Base-by-base conservation (phyloP, 2,888 invertebrate genomes). In the Meandrusa payeni region DNA sequence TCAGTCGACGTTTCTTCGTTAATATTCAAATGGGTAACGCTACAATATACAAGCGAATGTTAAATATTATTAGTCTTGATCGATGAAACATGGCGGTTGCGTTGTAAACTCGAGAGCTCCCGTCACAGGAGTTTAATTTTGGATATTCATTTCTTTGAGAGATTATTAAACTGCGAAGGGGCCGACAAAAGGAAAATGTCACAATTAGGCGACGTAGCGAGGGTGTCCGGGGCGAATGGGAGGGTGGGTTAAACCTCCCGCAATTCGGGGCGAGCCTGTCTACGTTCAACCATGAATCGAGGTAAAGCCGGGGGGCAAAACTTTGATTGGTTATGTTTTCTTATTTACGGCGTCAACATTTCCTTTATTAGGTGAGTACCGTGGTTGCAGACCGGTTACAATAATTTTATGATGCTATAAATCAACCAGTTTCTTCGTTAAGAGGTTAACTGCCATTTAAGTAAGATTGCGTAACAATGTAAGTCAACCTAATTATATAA, bases 281-380 rank as follows among this genome's bases (percentile, higher is more conserved):
- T 76, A 76, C 74, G 61, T 73, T 72, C 67, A 58, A 64, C 63
- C 69, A 62, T 69, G 73, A 72, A 72, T 69, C 66, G 65, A 68
- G 61, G 64, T 61, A 64, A 69, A 69, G 59, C 65, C 63, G 52
- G 54, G 61, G 15, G 61, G 65, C 62, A 54, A 64, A 76, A 76
- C 66, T 77, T 81, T 73, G 71, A 76, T 77, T 75, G 72, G 67
- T 72, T 74, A 70, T 72, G n/a, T n/a, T 70, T 59, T 69, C 71
- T 70, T 76, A 72, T 70, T 73, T 70, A 70, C 59, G 56, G 51
- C 55, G 58, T 64, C 64, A 67, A 59, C 56, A 57, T 56, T 50
- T 57, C 50, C 54, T 64, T 72, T 67, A 61, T 62, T 57, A 44
- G 50, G 23, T 46, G 42, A 41, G 37, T 46, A 43, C 34, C 27